Evolutionary conservation across 2,888 invertebrate genomes (phyloP), one percentile per base, ranked within the genome.

Genomic region (Itoplectis maculator): DNA sequence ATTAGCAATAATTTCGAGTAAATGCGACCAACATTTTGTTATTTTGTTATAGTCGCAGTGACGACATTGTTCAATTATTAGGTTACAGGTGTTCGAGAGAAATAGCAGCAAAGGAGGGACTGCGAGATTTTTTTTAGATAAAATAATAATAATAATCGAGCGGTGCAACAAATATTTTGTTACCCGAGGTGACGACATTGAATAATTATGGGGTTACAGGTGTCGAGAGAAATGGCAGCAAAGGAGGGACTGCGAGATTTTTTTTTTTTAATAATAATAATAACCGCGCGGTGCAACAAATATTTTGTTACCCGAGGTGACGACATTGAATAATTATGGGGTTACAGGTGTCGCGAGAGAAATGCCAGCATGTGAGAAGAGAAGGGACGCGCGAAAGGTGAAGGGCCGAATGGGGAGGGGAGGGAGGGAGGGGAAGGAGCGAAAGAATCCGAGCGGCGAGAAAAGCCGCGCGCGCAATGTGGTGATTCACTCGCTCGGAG

Each of bases 391-490:
- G 15, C 29, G 59, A 59, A 29, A 29, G 29, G 29, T 29, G 29
- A 29, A 29, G 29, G 29, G 29, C 29, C 29, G n/a, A 35, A 35
- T 13, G 59, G 29, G 29, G 35, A 35, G 29, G 13, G 23, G 56
- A 56, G 11, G n/a, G 59, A 15, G 29, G 35, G 15, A 13, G 13
- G 23, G 56, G 29, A 5, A n/a, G 29, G 59, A 59, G 59, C 7
- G 35, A 35, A 35, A n/a, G 59, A 59, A 59, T 59, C 59, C 35
- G 59, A 23, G 54, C 54, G 54, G 54, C 11, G 54, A 54, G 54
- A 54, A 29, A 54, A 54, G 54, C 54, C 35, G 59, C 59, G 35
- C 18, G 56, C 56, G 56, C 56, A 35, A 15, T n/a, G 35, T n/a
- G 35, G 35, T 59, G 59, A 59, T 59, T 59, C 59, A 59, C 59